phyloP scores from a whole-genome alignment of 2,113 vertebrate genomes.

The Brienomyrus brachyistius region DNA sequence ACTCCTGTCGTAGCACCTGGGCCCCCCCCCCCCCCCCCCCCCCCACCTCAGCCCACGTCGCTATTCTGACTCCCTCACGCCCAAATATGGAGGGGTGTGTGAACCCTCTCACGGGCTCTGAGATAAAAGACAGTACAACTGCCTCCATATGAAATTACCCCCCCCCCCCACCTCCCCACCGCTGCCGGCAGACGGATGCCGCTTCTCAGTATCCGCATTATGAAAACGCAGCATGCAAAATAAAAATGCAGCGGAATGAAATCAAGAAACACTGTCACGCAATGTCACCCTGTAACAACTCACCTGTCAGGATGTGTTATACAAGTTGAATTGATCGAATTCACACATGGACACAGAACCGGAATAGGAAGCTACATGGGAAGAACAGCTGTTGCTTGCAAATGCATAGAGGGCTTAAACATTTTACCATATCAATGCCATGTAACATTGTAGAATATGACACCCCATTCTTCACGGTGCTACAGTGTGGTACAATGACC shows the following conservation, averaged over 20 bases:
- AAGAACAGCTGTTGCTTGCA: too few relatives aligned
- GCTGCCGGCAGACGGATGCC: background rate
- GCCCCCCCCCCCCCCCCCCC: too few relatives aligned
- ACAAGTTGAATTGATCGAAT: background rate
- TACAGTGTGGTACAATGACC: background rate
- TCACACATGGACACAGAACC: background rate
- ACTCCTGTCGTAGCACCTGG: background rate
- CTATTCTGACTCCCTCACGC: background rate
- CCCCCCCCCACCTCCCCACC: background rate
- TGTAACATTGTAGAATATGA: background rate
- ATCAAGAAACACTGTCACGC: background rate
- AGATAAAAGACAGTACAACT: background rate
- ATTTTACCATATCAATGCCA: background rate
- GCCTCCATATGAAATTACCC: background rate
- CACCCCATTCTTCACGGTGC: background rate
- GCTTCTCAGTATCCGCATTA: background rate
- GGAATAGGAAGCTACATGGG: background rate
- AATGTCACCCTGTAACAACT: background rate
- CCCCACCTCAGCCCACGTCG: background rate
- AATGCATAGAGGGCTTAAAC: background rate
- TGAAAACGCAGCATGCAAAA: background rate
- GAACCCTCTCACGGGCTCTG: background rate
- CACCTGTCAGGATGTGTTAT: background rate
- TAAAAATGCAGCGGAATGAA: background rate
- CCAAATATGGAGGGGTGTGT: background rate